These are phyloP conservation scores for Lagodon rhomboides DNA, from an alignment of 2,797 vertebrate genomes.

Conservation along the genomic window DNA sequence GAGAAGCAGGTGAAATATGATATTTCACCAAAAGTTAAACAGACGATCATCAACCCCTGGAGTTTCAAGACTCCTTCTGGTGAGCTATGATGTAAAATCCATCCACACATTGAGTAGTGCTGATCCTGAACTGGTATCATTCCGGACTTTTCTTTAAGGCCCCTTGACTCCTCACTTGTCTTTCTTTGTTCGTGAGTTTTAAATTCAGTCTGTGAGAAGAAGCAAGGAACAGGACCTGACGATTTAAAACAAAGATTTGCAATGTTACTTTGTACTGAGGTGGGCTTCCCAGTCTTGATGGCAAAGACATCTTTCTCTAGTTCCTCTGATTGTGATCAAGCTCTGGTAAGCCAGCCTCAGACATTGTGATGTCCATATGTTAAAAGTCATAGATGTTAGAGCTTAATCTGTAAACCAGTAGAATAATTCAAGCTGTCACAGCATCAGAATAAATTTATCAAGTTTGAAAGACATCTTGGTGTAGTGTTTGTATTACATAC, in stretches of 20 bases:
- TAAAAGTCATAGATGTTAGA: background rate
- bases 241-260: background rate
- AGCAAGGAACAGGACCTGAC: background rate
- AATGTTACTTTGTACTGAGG: background rate
- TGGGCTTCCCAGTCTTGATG: background rate
- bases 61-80: background rate
- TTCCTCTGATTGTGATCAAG: background rate
- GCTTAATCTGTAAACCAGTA: conserved; percentile 19
- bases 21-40: background rate
- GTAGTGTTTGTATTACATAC: background rate
- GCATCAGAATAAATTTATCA: conserved; percentile 53
- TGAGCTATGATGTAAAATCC: background rate
- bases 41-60: background rate
- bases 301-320: background rate
- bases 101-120: background rate
- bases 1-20: background rate
- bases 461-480: background rate
- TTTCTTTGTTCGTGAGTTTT: conserved; percentile 23
- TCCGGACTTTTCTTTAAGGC: conserved; percentile 45
- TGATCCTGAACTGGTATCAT: conserved; percentile 47
- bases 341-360: background rate
- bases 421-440: conserved; percentile 14
- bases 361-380: background rate
- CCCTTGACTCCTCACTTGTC: background rate
- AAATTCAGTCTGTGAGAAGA: conserved; percentile 1